Evolutionary conservation across 2,113 vertebrate species (phyloP).

Genomic region (Neogale vison): DNA sequence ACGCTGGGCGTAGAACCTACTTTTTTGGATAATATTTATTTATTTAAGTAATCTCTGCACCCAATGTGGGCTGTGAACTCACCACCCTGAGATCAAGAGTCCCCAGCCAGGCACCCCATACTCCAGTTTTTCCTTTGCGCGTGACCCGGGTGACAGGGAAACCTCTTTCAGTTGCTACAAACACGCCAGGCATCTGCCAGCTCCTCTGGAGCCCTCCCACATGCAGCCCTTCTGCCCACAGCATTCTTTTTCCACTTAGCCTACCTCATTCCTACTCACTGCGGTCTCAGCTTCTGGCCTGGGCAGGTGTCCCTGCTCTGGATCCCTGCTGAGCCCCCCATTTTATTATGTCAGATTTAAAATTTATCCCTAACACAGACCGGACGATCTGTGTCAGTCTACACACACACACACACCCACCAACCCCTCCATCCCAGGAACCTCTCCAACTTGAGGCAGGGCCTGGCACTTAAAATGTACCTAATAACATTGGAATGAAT

Average conservation of each 20-base stretch:
- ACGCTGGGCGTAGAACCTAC: neutral
- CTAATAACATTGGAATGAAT: neutral
- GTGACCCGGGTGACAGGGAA: neutral
- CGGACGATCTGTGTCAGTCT: neutral
- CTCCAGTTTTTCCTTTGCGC: neutral
- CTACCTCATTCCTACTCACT: neutral
- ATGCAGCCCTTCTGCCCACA: neutral
- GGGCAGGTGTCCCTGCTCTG: neutral
- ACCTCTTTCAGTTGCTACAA: conserved; percentile 21
- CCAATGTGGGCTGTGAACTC: neutral
- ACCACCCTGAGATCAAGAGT: neutral
- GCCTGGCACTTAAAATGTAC: neutral
- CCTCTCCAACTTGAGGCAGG: neutral
- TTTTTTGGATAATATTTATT: too few species aligned
- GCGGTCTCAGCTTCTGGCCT: neutral
- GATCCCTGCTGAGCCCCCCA: neutral
- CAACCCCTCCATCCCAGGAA: neutral
- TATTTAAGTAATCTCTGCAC: neutral
- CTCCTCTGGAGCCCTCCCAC: neutral
- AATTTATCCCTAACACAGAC: neutral
- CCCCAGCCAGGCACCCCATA: neutral
- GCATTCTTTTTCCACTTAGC: neutral
- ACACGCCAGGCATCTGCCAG: neutral
- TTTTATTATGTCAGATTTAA: neutral
- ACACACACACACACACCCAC: too few species aligned